Conservation (phyloP, 2,797 vertebrate species). For the Falco naumanni region DNA sequence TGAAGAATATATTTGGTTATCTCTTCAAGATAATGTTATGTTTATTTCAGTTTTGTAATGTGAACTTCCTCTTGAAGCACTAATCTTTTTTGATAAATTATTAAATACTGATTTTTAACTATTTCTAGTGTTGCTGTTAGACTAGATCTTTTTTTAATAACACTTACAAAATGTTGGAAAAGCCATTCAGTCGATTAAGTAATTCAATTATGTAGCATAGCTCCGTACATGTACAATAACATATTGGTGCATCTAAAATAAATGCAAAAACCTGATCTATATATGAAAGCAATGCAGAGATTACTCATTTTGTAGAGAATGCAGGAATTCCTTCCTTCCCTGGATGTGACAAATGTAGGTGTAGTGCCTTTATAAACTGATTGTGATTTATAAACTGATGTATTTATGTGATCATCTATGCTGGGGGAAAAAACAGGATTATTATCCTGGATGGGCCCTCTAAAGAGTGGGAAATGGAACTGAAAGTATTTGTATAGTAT, state of each 20-base stretch:
- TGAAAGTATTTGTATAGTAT: background rate
- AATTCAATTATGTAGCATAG: background rate
- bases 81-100: background rate
- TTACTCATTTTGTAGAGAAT: background rate
- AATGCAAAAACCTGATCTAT: background rate
- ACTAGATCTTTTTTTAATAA: background rate
- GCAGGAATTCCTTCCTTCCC: background rate
- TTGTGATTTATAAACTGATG: background rate
- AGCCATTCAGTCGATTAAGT: background rate
- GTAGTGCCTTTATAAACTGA: background rate
- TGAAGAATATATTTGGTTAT: background rate
- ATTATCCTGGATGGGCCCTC: background rate
- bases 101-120: background rate
- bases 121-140: background rate
- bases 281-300: background rate
- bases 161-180: background rate
- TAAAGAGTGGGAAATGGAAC: background rate
- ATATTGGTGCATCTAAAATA: background rate
- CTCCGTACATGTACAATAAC: background rate
- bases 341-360: background rate
- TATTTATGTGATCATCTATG: background rate
- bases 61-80: background rate
- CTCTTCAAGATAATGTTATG: background rate
- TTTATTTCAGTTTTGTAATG: background rate
- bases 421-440: background rate